phyloP scores from a whole-genome alignment of 2,797 vertebrate species.

The Poeciliopsis turneri region DNA sequence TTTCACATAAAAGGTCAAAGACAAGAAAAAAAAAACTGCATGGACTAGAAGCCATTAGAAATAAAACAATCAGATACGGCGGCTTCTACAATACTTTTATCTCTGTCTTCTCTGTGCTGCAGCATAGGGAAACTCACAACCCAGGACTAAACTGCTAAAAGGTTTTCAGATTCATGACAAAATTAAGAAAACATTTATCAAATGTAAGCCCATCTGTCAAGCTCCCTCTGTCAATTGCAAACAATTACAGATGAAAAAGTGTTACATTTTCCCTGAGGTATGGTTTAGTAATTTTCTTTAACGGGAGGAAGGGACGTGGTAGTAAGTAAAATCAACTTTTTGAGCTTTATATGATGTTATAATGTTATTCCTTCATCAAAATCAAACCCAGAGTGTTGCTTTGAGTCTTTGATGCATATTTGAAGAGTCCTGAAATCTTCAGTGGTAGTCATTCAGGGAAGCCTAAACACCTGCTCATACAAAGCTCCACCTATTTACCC shows the following conservation, averaged over 20 bases:
- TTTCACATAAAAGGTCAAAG: constrained; percentile 68
- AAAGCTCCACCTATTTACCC: no score
- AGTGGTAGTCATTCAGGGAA: no score
- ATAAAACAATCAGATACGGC: constrained; percentile 11
- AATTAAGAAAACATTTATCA: not conserved
- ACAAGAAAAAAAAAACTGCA: constrained; percentile 48
- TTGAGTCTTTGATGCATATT: no score
- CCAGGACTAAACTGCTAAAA: not conserved
- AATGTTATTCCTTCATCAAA: no score
- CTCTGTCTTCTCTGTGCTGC: not conserved
- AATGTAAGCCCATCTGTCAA: constrained; percentile 1
- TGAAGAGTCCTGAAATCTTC: no score
- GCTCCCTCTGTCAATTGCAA: not conserved
- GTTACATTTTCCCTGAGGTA: not conserved
- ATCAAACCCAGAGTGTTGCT: no score
- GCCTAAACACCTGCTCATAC: no score
- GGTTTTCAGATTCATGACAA: not conserved
- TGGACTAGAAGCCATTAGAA: constrained; percentile 39
- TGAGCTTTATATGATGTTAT: no score
- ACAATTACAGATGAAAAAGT: constrained; percentile 3
- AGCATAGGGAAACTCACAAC: constrained; percentile 4
- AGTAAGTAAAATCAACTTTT: no score
- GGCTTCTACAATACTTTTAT: constrained; percentile 5
- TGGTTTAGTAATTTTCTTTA: constrained; percentile 23
- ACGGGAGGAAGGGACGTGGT: no score